Percentiles rank a stretch among this genome's conserved stretches.
phyloP scores from a whole-genome alignment of 1,140 invertebrate genomes.

The Neodiprion fabricii region DNA sequence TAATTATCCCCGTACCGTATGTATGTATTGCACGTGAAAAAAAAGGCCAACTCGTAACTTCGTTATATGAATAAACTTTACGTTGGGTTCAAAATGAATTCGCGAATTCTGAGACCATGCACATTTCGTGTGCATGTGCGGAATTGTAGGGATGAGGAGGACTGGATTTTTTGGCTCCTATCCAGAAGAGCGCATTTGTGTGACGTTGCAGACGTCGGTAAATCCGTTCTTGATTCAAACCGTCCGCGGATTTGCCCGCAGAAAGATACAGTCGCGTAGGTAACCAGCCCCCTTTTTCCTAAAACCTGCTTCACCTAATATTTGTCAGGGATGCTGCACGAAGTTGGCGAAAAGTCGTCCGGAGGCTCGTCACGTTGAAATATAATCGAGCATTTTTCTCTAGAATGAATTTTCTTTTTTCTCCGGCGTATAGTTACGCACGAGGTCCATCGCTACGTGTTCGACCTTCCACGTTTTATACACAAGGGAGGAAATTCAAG shows the following conservation, averaged over 20 bases:
- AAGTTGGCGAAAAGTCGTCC: background rate
- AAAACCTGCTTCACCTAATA: background rate
- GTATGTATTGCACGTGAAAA: too few species aligned
- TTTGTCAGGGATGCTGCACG: background rate
- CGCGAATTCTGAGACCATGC: too few species aligned
- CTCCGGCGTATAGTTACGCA: too few species aligned
- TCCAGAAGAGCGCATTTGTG: background rate
- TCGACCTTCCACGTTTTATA: too few species aligned
- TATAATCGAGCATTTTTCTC: background rate
- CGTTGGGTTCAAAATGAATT: too few species aligned
- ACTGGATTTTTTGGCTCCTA: background rate
- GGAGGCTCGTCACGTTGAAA: background rate
- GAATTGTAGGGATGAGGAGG: background rate
- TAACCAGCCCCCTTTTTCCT: too few species aligned
- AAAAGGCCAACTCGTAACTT: too few species aligned
- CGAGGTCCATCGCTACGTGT: too few species aligned
- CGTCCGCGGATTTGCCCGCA: background rate
- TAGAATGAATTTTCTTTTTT: background rate
- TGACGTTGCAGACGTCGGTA: conserved; percentile 1
- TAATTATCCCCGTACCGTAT: too few species aligned
- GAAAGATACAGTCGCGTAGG: background rate
- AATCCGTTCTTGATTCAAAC: conserved; percentile 3
- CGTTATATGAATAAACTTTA: too few species aligned
- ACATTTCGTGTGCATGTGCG: too few species aligned
- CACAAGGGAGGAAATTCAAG: too few species aligned